phyloP scores from a whole-genome alignment of 2,888 invertebrate genomes.

The Agrochola circellaris region DNA sequence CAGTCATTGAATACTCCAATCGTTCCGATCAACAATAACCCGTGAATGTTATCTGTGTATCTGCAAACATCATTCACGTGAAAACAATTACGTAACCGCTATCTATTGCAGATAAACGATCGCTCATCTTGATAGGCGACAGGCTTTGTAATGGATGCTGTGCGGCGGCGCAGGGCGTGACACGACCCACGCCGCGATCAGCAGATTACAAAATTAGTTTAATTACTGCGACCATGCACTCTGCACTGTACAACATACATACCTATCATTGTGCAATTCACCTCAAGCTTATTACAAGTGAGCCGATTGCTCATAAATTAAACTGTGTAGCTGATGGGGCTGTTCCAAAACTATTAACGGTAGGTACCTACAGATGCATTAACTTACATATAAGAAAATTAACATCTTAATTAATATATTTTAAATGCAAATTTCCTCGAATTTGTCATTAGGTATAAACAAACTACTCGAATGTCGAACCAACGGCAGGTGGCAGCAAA shows the following conservation, averaged over 20 bases:
- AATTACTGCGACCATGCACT: conserved; percentile 44
- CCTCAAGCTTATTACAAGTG: neutral
- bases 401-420: conserved; percentile 22
- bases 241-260: neutral
- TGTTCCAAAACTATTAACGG: neutral
- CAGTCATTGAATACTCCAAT: neutral
- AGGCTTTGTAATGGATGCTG: conserved; percentile 42
- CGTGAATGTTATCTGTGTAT: conserved; percentile 51
- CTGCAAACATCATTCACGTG: conserved; percentile 58
- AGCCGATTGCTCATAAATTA: neutral
- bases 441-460: conserved; percentile 13
- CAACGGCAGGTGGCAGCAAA: conserved; percentile 36
- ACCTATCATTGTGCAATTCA: conserved; percentile 8
- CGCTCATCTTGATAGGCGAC: conserved; percentile 46
- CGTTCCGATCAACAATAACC: conserved; percentile 14
- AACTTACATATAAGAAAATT: neutral
- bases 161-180: conserved; percentile 36
- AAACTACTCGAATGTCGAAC: neutral
- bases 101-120: conserved; percentile 49
- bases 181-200: conserved; percentile 44
- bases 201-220: conserved; percentile 53
- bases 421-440: conserved; percentile 8
- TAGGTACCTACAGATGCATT: neutral
- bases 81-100: conserved; percentile 61
- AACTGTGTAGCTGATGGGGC: neutral